phyloP scores from a whole-genome alignment of 2,797 vertebrate genomes.

The Parauchenoglanis ngamensis region DNA sequence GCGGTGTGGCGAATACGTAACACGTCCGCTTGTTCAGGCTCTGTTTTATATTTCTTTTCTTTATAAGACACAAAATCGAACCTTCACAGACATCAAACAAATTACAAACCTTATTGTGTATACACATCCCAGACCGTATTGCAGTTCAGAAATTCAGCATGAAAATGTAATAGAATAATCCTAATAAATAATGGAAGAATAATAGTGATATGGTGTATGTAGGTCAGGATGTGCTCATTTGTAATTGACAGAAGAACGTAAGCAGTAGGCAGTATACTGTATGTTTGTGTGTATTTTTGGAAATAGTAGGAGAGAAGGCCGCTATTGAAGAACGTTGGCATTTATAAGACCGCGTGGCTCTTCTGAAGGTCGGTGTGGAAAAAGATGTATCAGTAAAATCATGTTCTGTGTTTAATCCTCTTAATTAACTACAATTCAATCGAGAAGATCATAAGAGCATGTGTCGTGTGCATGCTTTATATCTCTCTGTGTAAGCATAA shows the following conservation, averaged over 20 bases:
- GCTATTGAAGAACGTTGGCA: neutral
- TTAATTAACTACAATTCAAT: neutral
- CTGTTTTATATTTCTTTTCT: neutral
- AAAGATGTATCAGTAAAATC: neutral
- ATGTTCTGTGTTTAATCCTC: neutral
- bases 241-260: neutral
- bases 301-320: neutral
- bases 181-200: neutral
- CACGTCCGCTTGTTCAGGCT: neutral
- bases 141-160: neutral
- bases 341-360: neutral
- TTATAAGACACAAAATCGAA: conserved; percentile 12
- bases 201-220: neutral
- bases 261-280: neutral
- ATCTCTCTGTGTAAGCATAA: too few relatives aligned
- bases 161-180: neutral
- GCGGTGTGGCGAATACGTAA: conserved; percentile 1
- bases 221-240: neutral
- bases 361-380: neutral
- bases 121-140: neutral
- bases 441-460: neutral
- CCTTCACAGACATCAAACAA: neutral
- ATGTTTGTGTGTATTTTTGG: neutral
- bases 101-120: neutral
- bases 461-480: too few relatives aligned